These are phyloP conservation scores for Enteromius paludinosus DNA, from an alignment of 2,797 vertebrate species.

Conservation along the genomic window DNA sequence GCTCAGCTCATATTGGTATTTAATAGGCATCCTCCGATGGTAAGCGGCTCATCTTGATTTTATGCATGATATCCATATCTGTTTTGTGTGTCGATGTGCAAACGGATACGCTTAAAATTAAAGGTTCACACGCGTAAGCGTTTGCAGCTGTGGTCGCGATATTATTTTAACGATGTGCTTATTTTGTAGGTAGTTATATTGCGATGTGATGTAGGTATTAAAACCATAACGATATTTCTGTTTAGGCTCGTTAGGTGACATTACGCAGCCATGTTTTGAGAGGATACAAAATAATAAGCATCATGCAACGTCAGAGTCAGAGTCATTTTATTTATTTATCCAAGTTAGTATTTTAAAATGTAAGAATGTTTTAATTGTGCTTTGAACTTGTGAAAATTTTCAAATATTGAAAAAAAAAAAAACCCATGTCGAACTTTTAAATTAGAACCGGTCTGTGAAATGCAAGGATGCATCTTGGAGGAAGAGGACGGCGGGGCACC, in stretches of 20 bases:
- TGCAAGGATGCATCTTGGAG: conserved; percentile 10
- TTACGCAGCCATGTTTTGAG: neutral
- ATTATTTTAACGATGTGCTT: neutral
- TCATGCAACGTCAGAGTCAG: neutral
- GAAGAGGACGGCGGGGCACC: conserved; percentile 45
- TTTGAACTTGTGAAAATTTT: neutral
- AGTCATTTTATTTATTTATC: neutral
- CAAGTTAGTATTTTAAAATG: neutral
- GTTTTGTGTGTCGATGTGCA: conserved; percentile 4
- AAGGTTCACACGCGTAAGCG: neutral
- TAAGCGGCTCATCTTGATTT: conserved; percentile 71
- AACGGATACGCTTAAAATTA: neutral
- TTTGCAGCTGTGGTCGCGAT: neutral
- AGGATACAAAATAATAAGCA: neutral
- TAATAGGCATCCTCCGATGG: conserved; percentile 68
- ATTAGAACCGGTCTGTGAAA: conserved; percentile 27
- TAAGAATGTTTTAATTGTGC: neutral
- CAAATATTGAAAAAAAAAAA: neutral
- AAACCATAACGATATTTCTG: neutral
- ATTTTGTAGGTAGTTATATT: neutral
- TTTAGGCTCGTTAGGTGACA: neutral
- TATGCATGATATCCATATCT: conserved; percentile 50
- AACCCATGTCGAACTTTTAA: conserved; percentile 13
- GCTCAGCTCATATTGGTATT: conserved; percentile 66
- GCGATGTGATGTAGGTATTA: neutral